Evolutionary conservation across 1,140 invertebrate genomes (phyloP), one percentile per base, ranked within the genome.

Genomic region (Adelges cooleyi): DNA sequence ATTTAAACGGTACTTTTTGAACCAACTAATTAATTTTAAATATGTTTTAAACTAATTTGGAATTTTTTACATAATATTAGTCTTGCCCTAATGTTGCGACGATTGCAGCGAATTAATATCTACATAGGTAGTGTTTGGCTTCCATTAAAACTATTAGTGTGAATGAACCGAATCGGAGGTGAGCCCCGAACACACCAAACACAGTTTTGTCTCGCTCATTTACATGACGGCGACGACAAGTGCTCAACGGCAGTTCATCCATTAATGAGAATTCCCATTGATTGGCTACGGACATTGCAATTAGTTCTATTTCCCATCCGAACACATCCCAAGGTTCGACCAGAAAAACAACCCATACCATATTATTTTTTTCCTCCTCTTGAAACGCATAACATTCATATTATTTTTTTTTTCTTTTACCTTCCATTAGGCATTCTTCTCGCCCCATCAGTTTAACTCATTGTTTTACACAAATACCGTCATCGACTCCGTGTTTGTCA

Each of bases 201-300:
- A 13, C 54, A 59, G 40, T 59, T 59, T 59, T 44, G 23, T 44
- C 38, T 59, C 40, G 54, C 40, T 59, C 54, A 13, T 59, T 59
- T 59, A 20, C 15, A 48, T 13, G 17, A 18, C 13, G n/a, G n/a
- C 17, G 25, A 3, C 17, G 25, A 48, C 25, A 33, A 48, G 25
- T 17, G 8, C 15, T 18, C 20, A 22, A 11, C 11, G 18, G 38
- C 22, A 22, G 36, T 62, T 62, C 42, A 46, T 62, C 42, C 56
- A 13, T 62, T 62, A 62, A 62, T 62, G 56, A 62, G 56, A 62
- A 18, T 62, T 62, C 56, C 56, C 56, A 62, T 62, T 62, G 56
- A 62, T 62, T 62, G 56, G 56, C 56, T 25, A 62, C 56, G 56
- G 56, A 46, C 56, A 62, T 62, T 62, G 56, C 56, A 62, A 62